Base-by-base conservation (phyloP, 2,888 invertebrate genomes). In the Morpho helenor region DNA sequence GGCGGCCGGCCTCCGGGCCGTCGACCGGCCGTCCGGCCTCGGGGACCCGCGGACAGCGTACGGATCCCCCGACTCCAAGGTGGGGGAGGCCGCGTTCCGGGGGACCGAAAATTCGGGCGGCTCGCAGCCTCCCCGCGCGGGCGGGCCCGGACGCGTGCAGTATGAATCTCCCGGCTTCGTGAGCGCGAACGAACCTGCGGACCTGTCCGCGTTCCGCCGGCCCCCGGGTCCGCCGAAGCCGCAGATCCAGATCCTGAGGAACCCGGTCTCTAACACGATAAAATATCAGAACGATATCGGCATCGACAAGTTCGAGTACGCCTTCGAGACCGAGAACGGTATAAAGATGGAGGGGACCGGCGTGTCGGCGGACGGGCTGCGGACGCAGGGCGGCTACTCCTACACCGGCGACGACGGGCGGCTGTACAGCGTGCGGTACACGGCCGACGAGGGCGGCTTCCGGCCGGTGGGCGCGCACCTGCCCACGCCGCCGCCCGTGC, bases 391-490 rank as follows among this genome's bases (percentile, higher is more conserved):
- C 54, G 84, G 78, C 1, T 89, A 74, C 49, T 84, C 85, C 0
- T 87, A 87, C 61, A 81, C 80, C 42, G 85, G 84, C 57, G 82
- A 87, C 62, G 87, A 87, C 67, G 88, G 87, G 0, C 77, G 86
- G 66, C 75, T 79, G 7, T 87, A 88, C 65, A 82, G 77, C 70
- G 79, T 87, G 42, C 77, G 80, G 6, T 88, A 88, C 61, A 84
- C 82, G 0, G 88, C 88, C 54, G 87, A 81, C 60, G 76, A 84
- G 61, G 77, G 68, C 40, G 89, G 88, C 0, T 87, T 82, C 55
- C 78, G 76, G 63, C 83, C 88, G 0, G 73, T 71, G 40, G 88
- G 87, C 7, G 78, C 74, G 40, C 87, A 87, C 69, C 66, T 89
- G 49, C 88, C 88, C 0, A 87, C 86, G 2, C 80, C 87, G 0